These are phyloP conservation scores for Piaya cayana DNA, from an alignment of 2,113 vertebrate genomes.

Conservation along the genomic window DNA sequence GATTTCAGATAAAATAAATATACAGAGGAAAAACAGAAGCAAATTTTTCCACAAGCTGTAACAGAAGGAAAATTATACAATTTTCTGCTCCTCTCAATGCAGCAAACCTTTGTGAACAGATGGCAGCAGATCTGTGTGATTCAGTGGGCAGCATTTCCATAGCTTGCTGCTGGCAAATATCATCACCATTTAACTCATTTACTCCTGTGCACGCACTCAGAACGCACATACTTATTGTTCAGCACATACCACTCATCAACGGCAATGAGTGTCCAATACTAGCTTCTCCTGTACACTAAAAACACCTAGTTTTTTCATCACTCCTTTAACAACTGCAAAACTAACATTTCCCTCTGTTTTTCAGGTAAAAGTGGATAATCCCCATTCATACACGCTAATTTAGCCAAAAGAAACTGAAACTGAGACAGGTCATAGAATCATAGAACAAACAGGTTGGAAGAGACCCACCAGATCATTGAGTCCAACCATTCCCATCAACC, in stretches of 20 bases:
- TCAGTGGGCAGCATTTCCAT: slow-evolving; percentile 58
- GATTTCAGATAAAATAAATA: not conserved
- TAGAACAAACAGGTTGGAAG: too few relatives aligned
- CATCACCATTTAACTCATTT: not conserved
- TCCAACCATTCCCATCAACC: too few relatives aligned
- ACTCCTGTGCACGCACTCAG: not conserved
- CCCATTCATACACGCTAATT: not conserved
- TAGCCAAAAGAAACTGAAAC: not conserved
- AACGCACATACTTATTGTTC: not conserved
- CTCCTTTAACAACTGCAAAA: not conserved
- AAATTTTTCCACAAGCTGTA: not conserved
- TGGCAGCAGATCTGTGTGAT: slow-evolving; percentile 24
- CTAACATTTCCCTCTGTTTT: not conserved
- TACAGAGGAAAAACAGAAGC: not conserved
- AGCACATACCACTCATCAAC: not conserved
- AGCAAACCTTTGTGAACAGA: slow-evolving; percentile 49
- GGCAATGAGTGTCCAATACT: not conserved
- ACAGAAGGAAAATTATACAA: not conserved
- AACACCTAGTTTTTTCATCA: not conserved
- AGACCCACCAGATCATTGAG: too few relatives aligned
- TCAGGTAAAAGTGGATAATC: not conserved
- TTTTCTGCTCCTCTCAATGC: not conserved
- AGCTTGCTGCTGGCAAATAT: slow-evolving; percentile 21
- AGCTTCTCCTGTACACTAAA: not conserved
- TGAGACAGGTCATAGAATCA: not conserved